Percentiles rank a stretch among this genome's conserved stretches.
Conservation (phyloP, 2,888 invertebrate species). For the Phragmatobia fuliginosa region DNA sequence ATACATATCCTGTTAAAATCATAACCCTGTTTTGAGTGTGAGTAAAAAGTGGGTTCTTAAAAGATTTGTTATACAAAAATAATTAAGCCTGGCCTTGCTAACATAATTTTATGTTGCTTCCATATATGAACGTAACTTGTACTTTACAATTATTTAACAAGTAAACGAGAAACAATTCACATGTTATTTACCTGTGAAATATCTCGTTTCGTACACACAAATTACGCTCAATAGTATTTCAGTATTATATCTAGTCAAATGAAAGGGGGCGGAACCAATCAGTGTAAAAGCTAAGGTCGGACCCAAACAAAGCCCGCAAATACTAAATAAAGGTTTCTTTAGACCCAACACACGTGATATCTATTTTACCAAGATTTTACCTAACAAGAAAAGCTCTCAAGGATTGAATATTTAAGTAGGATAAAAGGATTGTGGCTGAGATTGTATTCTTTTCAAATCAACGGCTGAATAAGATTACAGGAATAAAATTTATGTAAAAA, state of each 20-base stretch:
- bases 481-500: constrained; percentile 6
- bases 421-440: constrained; percentile 47
- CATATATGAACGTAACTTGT: not conserved
- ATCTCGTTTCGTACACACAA: not conserved
- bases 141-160: not conserved
- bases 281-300: constrained; percentile 69
- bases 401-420: constrained; percentile 35
- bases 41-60: not conserved
- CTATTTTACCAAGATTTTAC: constrained; percentile 40
- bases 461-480: constrained; percentile 18
- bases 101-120: too few species aligned
- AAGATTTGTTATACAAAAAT: not conserved
- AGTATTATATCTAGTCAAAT: constrained; percentile 40
- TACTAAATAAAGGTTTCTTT: constrained; percentile 64
- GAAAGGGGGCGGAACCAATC: constrained; percentile 66
- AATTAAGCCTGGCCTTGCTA: not conserved
- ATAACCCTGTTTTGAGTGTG: too few species aligned
- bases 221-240: constrained; percentile 18
- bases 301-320: constrained; percentile 61
- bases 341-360: constrained; percentile 55
- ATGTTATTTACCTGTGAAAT: not conserved
- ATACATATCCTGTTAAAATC: too few species aligned
- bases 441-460: constrained; percentile 27
- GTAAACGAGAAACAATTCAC: not conserved
- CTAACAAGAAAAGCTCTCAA: constrained; percentile 34